Evolutionary conservation across 1,140 invertebrate species (phyloP).

Genomic region (Drosophila elegans): DNA sequence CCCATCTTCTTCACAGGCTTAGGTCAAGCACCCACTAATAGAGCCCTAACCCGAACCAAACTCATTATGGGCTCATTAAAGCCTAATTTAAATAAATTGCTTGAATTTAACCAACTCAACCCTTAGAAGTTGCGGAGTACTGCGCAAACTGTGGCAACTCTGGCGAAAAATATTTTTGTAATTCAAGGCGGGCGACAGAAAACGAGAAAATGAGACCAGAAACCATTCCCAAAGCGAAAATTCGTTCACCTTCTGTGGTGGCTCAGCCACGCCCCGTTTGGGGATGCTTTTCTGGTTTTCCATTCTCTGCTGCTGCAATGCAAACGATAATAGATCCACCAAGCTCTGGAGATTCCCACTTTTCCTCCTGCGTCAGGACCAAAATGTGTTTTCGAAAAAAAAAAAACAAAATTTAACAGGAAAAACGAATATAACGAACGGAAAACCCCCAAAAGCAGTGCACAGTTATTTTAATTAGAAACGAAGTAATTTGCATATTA

Average conservation of each 20-base stretch:
- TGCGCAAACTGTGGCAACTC: conserved; percentile 51
- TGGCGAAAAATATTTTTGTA: conserved; percentile 73
- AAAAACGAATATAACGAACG: conserved; percentile 35
- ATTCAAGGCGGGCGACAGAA: conserved; percentile 50
- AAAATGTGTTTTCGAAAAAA: conserved; percentile 70
- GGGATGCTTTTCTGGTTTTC: conserved; percentile 4
- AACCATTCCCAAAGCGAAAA: conserved; percentile 25
- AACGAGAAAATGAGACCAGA: conserved; percentile 22
- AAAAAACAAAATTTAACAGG: conserved; percentile 41
- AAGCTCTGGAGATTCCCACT: conserved; percentile 30
- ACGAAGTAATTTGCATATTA: conserved; percentile 81
- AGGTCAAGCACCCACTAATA: not conserved
- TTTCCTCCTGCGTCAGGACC: conserved; percentile 19
- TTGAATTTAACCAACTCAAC: conserved; percentile 29
- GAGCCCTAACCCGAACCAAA: conserved; percentile 1
- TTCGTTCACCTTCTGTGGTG: conserved; percentile 15
- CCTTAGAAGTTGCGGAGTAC: conserved; percentile 10
- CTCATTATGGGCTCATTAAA: conserved; percentile 44
- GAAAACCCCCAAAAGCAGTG: conserved; percentile 61
- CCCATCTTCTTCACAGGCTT: not conserved
- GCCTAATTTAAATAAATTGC: conserved; percentile 49
- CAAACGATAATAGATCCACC: conserved; percentile 64
- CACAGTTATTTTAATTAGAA: conserved; percentile 81
- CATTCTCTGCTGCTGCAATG: conserved; percentile 36
- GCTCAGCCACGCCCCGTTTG: conserved; percentile 9